Evolutionary conservation across 37 sponge, comb jelly and placozoan species (phyloP).

Genomic region (Amphimedon queenslandica): DNA sequence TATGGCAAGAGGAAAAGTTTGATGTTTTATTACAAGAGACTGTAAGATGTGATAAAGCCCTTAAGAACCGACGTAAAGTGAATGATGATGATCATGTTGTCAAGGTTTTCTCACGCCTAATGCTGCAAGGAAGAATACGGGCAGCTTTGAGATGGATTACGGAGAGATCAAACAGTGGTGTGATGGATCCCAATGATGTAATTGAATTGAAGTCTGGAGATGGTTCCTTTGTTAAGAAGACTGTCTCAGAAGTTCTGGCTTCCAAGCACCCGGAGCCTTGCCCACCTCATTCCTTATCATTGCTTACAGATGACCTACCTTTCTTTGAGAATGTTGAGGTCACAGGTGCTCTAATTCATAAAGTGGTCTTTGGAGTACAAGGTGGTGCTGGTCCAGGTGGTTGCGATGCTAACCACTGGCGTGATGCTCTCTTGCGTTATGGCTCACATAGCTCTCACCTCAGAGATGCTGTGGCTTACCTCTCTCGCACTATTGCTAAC

Average conservation of each 20-base stretch:
- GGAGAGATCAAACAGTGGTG: background rate
- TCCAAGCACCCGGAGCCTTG: background rate
- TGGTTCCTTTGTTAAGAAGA: background rate
- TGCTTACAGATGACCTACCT: background rate
- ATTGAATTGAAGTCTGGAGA: background rate
- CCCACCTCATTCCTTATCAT: background rate
- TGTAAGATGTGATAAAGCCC: constrained; percentile 15
- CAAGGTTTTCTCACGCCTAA: too few relatives aligned
- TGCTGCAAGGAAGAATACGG: background rate
- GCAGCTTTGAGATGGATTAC: constrained; percentile 10
- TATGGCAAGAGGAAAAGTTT: constrained; percentile 15
- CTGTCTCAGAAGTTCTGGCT: background rate
- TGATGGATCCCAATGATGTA: background rate
- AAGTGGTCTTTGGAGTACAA: background rate
- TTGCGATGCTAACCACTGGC: background rate
- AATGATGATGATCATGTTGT: background rate
- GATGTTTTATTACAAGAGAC: constrained; percentile 3
- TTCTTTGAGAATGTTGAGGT: constrained; percentile 7
- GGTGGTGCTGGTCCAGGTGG: constrained; percentile 13
- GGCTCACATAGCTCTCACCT: constrained; percentile 2
- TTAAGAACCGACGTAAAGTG: background rate
- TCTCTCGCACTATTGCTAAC: constrained; percentile 1
- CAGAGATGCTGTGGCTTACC: constrained; percentile 1
- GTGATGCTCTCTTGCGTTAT: constrained; percentile 1
- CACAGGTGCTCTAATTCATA: constrained; percentile 1